These are phyloP conservation scores for Idaea aversata DNA, from an alignment of 2,888 invertebrate genomes.

Conservation along the genomic window DNA sequence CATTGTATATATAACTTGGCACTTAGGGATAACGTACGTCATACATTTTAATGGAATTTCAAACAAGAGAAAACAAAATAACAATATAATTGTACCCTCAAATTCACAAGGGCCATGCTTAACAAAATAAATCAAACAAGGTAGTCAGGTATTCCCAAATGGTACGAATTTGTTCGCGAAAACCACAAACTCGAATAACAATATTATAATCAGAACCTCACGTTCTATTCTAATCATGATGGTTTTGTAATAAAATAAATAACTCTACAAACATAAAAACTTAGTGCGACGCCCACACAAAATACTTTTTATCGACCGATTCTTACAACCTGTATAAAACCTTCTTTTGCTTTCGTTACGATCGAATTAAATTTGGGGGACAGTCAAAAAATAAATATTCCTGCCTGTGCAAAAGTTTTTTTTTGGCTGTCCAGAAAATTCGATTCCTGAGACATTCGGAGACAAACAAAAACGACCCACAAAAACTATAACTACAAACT, in stretches of 20 bases:
- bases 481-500: no score
- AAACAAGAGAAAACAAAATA: neutral
- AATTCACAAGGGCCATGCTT: neutral
- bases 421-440: no score
- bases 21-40: neutral
- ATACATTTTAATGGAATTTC: neutral
- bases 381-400: neutral
- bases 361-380: neutral
- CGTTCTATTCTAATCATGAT: neutral
- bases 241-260: slow-evolving; percentile 1
- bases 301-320: neutral
- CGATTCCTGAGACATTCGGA: no score
- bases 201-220: neutral
- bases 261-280: neutral
- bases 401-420: no score
- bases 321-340: neutral
- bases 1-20: neutral
- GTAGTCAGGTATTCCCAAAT: neutral
- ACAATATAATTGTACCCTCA: neutral
- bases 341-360: neutral
- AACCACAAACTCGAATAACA: neutral
- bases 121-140: slow-evolving; percentile 1
- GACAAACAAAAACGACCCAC: no score
- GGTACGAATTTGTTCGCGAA: neutral
- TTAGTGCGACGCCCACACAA: neutral